phyloP scores from a whole-genome alignment of 2,888 invertebrate species.

The Alviniconcha strummeri region DNA sequence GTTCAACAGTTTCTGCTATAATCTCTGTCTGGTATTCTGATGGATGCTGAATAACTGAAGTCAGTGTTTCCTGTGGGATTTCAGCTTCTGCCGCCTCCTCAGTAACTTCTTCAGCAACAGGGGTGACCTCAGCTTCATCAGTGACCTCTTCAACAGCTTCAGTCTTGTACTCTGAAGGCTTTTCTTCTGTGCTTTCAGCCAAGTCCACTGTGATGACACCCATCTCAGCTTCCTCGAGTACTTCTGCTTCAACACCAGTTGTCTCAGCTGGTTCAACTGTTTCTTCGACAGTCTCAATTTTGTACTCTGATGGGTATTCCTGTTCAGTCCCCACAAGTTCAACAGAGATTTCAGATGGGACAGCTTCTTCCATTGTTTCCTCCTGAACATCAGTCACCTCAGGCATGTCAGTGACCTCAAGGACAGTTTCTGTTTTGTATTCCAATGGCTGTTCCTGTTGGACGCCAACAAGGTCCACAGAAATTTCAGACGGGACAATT shows the following conservation, averaged over 20 bases:
- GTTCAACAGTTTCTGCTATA: conserved; percentile 31
- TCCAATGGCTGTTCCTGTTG: conserved; percentile 44
- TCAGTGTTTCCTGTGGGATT: background rate
- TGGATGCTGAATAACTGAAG: conserved; percentile 33
- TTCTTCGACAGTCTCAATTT: conserved; percentile 46
- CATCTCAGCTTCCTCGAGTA: conserved; percentile 33
- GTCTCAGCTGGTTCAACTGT: conserved; percentile 38
- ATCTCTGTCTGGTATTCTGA: conserved; percentile 32
- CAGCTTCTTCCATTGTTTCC: conserved; percentile 35
- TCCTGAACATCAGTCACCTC: conserved; percentile 39
- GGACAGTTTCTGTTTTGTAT: conserved; percentile 44
- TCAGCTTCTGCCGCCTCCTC: conserved; percentile 35
- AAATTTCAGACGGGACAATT: conserved; percentile 37
- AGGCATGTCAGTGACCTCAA: conserved; percentile 40
- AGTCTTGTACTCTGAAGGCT: conserved; percentile 34
- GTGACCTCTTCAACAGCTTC: conserved; percentile 36
- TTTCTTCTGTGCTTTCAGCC: conserved; percentile 27
- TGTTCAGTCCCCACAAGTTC: conserved; percentile 39
- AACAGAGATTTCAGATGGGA: conserved; percentile 38
- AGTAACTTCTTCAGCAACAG: conserved; percentile 34
- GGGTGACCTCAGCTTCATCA: conserved; percentile 34
- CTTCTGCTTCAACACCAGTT: conserved; percentile 30
- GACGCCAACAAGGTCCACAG: conserved; percentile 39
- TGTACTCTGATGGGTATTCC: conserved; percentile 40
- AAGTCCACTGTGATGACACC: conserved; percentile 37